Evolutionary conservation across 2,113 vertebrate genomes (phyloP), one percentile per base, ranked within the genome.

Genomic region (Gymnarchus niloticus): DNA sequence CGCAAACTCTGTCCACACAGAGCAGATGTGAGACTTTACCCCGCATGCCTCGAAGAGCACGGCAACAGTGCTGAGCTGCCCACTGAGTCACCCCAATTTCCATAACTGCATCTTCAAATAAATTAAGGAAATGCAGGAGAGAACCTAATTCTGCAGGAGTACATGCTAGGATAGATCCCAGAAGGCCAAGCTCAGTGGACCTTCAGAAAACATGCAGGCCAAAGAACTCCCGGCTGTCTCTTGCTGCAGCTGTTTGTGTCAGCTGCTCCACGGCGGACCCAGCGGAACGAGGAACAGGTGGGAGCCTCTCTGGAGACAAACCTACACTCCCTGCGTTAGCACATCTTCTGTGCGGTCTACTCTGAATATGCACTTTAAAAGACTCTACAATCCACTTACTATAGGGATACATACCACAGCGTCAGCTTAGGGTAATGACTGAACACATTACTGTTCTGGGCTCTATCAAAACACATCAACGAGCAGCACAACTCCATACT

Each of bases 101-200:
- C 86, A 56, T 46, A 65, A 52, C 12, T 85, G 82, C 85, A 80
- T 87, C 89, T 87, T 19, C 33, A 69, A 69, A 69, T 25, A 8
- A 73, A 73, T 41, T 73, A 37, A 69, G 12, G 19, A 19, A 73
- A 41, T 73, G 9, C 4, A 12, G 59, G 59, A 17, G 65, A 73
- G 33, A 73, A 19, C 33, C 33, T 73, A 73, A 33, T 41, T 73
- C 12, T 73, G 65, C 65, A 73, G 5, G 33, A 37, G 65, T 6
- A 41, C 65, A 37, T 33, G 12, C 33, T 41, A 14, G 17, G 19
- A 73, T 73, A 73, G 14, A 41, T 73, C 33, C 41, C 65, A 1
- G 14, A 73, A 73, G 33, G 41, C 28, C 33, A 73, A 0, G 14
- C 65, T 41, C 14, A 33, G 33, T 28, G 65, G 65, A 73, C 19